A percentile compares a stretch with the other conserved stretches of the same genome.
phyloP scores from a whole-genome alignment of 2,888 invertebrate genomes.

The Artemia sinica region DNA sequence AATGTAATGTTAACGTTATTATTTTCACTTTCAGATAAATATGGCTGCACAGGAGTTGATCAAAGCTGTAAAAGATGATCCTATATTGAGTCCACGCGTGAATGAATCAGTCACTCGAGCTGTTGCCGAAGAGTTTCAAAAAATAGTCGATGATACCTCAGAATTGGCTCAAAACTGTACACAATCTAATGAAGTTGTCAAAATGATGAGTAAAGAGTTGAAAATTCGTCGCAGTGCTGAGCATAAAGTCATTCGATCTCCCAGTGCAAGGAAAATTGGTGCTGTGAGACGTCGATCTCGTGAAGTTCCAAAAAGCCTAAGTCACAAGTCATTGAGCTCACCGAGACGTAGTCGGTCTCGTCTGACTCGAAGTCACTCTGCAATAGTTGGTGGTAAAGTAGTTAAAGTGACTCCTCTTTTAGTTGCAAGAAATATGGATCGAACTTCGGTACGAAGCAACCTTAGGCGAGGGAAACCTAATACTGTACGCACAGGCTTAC shows the following conservation, averaged over 20 bases:
- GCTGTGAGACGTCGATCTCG: constrained; percentile 51
- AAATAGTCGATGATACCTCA: constrained; percentile 17
- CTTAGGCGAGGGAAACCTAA: constrained; percentile 39
- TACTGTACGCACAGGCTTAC: constrained; percentile 34
- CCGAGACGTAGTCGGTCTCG: constrained; percentile 6
- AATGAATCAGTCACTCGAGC: not conserved
- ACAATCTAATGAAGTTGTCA: constrained; percentile 44
- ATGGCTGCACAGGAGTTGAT: constrained; percentile 5
- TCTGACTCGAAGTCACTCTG: constrained; percentile 22
- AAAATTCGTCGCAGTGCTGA: constrained; percentile 52
- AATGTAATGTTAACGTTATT: too few relatives aligned
- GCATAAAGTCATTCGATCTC: constrained; percentile 53
- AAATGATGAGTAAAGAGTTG: constrained; percentile 49
- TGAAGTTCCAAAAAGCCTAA: constrained; percentile 32
- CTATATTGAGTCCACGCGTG: not conserved
- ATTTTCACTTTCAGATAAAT: not conserved
- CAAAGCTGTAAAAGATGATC: not conserved
- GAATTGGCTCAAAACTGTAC: constrained; percentile 45
- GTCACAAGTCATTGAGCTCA: not conserved
- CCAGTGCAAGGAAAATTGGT: constrained; percentile 63
- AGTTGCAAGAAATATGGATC: constrained; percentile 10
- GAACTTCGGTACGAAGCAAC: constrained; percentile 14
- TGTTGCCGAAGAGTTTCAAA: not conserved
- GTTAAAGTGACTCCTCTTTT: constrained; percentile 16
- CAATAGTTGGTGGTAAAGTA: constrained; percentile 11